Percentiles rank a stretch among this genome's conserved stretches.
Conservation (phyloP, 1,140 invertebrate genomes). For the Drosophila varians region DNA sequence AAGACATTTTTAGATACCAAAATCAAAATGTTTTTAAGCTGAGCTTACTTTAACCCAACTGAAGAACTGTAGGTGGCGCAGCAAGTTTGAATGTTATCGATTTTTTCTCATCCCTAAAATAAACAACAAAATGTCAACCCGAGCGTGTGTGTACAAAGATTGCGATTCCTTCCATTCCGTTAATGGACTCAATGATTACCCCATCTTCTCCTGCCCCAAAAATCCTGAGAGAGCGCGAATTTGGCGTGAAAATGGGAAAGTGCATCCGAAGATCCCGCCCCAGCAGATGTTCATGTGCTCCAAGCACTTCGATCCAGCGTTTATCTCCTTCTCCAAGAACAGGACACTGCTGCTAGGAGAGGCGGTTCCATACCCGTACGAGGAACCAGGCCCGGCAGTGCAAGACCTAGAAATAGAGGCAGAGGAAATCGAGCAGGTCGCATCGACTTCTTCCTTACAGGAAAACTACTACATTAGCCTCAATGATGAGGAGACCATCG, state of each 20-base stretch:
- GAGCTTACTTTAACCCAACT: too few relatives aligned
- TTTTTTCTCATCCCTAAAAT: not conserved
- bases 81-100: not conserved
- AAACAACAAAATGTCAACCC: conserved; percentile 35
- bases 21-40: too few relatives aligned
- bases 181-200: conserved; percentile 21
- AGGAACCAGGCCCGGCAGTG: not conserved
- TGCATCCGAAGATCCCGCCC: conserved; percentile 41
- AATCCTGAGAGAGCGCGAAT: conserved; percentile 40
- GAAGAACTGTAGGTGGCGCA: not conserved
- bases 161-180: conserved; percentile 52
- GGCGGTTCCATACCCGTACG: conserved; percentile 60
- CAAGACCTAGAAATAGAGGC: not conserved
- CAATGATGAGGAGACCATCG: conserved; percentile 28
- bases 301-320: conserved; percentile 68
- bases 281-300: conserved; percentile 61
- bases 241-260: conserved; percentile 57
- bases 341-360: conserved; percentile 56
- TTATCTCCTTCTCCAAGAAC: conserved; percentile 42
- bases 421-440: conserved; percentile 2
- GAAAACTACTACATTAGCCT: conserved; percentile 38
- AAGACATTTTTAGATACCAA: too few relatives aligned
- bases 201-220: conserved; percentile 69
- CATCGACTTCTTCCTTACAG: conserved; percentile 11
- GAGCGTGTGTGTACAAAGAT: conserved; percentile 63